Base-by-base conservation (phyloP, 2,797 vertebrate species). In the Sitta carolinensis region DNA sequence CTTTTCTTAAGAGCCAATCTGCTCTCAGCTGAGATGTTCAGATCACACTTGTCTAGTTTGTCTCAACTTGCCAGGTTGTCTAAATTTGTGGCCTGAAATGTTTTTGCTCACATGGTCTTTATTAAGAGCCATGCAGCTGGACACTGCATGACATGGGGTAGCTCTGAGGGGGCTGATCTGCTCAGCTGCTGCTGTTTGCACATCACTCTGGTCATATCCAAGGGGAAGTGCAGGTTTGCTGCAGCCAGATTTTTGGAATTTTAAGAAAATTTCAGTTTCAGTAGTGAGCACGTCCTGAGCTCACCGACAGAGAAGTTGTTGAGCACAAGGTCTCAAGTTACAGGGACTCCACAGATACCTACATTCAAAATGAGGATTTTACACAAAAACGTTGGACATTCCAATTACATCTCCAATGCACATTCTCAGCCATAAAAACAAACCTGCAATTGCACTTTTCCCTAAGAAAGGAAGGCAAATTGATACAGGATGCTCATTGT, bases 1-100 rank as follows among this genome's bases (percentile, higher is more conserved):
- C 55, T 92, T 85, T 94, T 85, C 72, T 58, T 73, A 90, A 90
- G 36, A 84, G 29, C 40, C 74, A 83, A 91, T 78, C 59, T 38
- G 73, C 70, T 82, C 69, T 76, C 87, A 78, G 63, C 74, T 55
- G 74, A 84, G 76, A 68, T 1, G 7, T 50, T 88, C 73, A 85
- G 50, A 72, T 94, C 85, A 94, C 62, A 79, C 59, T 91, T 90
- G 29, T 30, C 51, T 51, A 34, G 70, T 91, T 90, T 45, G 69
- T 79, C 81, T 89, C 59, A 81, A 93, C 70, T 63, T 76, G 63
- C 84, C 70, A 84, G 63, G 70, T 59, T 87, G 55, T 34, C 92
- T 79, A 69, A 84, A 79, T 89, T 61, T 84, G 89, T 50, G 70
- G 57, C 55, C 67, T 50, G 61, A 73, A 83, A 79, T 40, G 34